A percentile compares a stretch with the other conserved stretches of the same genome.
Conservation (phyloP, 2,113 vertebrate species). For the Rhinogobius similis region DNA sequence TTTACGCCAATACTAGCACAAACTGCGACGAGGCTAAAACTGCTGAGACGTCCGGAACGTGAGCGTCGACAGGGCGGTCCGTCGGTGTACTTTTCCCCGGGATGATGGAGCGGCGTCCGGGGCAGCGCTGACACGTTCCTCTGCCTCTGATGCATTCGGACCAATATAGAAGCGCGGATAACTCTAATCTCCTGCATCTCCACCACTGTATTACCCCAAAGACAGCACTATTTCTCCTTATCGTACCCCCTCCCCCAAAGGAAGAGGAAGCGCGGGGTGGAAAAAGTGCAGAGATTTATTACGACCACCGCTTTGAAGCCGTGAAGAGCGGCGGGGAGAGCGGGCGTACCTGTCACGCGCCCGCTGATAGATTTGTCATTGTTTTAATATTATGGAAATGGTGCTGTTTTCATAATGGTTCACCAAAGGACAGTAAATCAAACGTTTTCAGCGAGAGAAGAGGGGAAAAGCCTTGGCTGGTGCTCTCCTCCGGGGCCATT, state of each 20-base stretch:
- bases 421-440: slow-evolving; percentile 67
- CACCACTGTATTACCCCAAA: slow-evolving; percentile 70
- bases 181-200: slow-evolving; percentile 71
- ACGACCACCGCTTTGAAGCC: slow-evolving; percentile 58
- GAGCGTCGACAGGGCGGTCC: slow-evolving; percentile 32
- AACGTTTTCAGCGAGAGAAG: slow-evolving; percentile 43
- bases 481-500: slow-evolving; percentile 38
- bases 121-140: slow-evolving; percentile 61
- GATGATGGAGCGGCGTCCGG: slow-evolving; percentile 70
- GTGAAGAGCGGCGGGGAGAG: slow-evolving; percentile 22
- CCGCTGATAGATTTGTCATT: slow-evolving; percentile 66
- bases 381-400: slow-evolving; percentile 72
- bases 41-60: slow-evolving; percentile 15
- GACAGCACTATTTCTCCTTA: slow-evolving; percentile 76
- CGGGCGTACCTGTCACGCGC: slow-evolving; percentile 33
- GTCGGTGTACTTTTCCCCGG: slow-evolving; percentile 55
- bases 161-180: slow-evolving; percentile 68
- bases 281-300: slow-evolving; percentile 58
- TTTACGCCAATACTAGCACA: slow-evolving; percentile 9
- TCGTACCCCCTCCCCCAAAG: slow-evolving; percentile 53
- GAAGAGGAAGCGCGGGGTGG: slow-evolving; percentile 34
- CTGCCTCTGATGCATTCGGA: slow-evolving; percentile 74
- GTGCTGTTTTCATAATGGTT: slow-evolving; percentile 65
- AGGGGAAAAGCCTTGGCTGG: slow-evolving; percentile 9
- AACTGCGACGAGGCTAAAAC: slow-evolving; percentile 17